Percentiles rank a stretch among this genome's conserved stretches.
Conservation (phyloP, 2,797 vertebrate species). For the Triplophysa bombifrons region DNA sequence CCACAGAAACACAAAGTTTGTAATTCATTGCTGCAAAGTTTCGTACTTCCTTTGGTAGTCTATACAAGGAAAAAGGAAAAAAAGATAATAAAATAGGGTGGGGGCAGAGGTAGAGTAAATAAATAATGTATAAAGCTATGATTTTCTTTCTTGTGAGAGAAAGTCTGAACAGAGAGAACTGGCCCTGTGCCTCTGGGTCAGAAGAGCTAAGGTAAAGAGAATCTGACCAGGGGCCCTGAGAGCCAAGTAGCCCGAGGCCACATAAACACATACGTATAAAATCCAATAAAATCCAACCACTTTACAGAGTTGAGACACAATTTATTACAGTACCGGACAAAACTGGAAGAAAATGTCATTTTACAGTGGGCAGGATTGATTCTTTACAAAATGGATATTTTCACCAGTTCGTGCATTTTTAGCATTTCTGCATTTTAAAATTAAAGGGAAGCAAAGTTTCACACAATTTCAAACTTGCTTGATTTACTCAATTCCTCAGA, state of each 20-base stretch:
- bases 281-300: constrained; percentile 4
- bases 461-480: too few relatives aligned
- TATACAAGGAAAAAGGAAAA: constrained; percentile 10
- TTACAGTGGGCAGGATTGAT: not conserved
- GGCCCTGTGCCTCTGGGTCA: not conserved
- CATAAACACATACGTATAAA: not conserved
- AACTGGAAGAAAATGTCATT: not conserved
- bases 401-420: not conserved
- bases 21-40: constrained; percentile 5
- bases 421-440: not conserved
- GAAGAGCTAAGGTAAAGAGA: constrained; percentile 20
- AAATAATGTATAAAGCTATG: constrained; percentile 15
- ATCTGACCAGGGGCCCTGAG: not conserved
- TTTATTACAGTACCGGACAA: not conserved
- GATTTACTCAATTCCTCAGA: too few relatives aligned
- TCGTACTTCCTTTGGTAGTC: not conserved
- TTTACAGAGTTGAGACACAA: not conserved
- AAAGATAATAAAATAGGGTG: not conserved
- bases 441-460: too few relatives aligned
- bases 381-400: not conserved
- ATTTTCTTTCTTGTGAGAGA: constrained; percentile 16
- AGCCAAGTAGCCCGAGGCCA: constrained; percentile 2
- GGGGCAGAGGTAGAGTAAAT: constrained; percentile 1
- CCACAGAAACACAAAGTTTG: not conserved
- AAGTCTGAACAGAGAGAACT: not conserved